Evolutionary conservation across 2,797 vertebrate species (phyloP).

Genomic region (Chiroxiphia lanceolata): DNA sequence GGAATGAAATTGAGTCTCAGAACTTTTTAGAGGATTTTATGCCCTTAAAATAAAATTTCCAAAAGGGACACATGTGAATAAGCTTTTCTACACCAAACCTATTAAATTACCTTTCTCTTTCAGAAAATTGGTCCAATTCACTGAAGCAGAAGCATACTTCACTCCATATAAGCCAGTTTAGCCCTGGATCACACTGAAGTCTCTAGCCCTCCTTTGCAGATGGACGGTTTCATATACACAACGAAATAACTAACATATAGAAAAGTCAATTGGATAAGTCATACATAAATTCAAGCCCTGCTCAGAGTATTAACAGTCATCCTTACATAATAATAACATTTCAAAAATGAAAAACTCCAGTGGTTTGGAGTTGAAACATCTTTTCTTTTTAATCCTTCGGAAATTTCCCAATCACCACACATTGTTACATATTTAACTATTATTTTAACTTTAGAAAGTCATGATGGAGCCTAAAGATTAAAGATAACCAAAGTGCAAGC

Average conservation of each 20-base stretch:
- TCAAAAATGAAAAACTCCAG: neutral
- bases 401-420: neutral
- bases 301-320: neutral
- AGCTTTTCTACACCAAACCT: neutral
- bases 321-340: neutral
- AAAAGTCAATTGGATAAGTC: neutral
- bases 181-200: neutral
- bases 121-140: neutral
- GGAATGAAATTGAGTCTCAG: neutral
- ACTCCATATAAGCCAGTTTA: neutral
- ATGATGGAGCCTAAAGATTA: neutral
- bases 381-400: neutral
- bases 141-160: neutral
- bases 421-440: neutral
- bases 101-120: neutral
- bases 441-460: neutral
- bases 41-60: neutral
- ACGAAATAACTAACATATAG: neutral
- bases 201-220: neutral
- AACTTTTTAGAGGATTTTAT: neutral
- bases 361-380: neutral
- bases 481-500: neutral
- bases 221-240: neutral
- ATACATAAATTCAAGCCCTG: neutral
- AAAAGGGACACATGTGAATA: neutral